Evolutionary conservation across 1,140 invertebrate species (phyloP).

Genomic region (Pogonomyrmex californicus): DNA sequence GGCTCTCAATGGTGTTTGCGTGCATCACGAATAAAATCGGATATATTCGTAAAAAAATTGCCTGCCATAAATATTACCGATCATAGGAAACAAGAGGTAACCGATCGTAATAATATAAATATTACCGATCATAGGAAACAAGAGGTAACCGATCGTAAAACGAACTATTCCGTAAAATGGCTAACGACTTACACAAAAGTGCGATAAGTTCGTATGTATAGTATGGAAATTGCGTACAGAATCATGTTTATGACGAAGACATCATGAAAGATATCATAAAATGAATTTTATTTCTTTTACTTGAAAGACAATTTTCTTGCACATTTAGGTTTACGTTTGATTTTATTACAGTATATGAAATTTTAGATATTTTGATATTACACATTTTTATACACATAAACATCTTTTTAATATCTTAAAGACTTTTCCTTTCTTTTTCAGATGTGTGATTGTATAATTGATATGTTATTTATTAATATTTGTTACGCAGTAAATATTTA

Average conservation of each 20-base stretch:
- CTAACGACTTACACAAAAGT: background rate
- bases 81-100: background rate
- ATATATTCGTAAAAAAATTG: conserved; percentile 9
- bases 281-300: background rate
- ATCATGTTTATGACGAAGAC: background rate
- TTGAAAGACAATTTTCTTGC: background rate
- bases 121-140: background rate
- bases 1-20: conserved; percentile 14
- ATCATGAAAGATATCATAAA: background rate
- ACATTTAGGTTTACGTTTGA: background rate
- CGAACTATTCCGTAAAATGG: background rate
- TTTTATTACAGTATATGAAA: background rate
- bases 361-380: background rate
- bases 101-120: conserved; percentile 24
- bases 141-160: conserved; percentile 25
- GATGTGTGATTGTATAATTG: background rate
- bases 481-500: background rate
- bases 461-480: background rate
- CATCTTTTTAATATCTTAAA: background rate
- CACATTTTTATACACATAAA: background rate
- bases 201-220: background rate
- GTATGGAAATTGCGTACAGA: background rate
- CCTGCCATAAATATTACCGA: background rate
- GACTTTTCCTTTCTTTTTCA: background rate
- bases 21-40: conserved; percentile 37